These are phyloP conservation scores for Macropodus opercularis DNA, from an alignment of 2,797 vertebrate species.

Conservation along the genomic window DNA sequence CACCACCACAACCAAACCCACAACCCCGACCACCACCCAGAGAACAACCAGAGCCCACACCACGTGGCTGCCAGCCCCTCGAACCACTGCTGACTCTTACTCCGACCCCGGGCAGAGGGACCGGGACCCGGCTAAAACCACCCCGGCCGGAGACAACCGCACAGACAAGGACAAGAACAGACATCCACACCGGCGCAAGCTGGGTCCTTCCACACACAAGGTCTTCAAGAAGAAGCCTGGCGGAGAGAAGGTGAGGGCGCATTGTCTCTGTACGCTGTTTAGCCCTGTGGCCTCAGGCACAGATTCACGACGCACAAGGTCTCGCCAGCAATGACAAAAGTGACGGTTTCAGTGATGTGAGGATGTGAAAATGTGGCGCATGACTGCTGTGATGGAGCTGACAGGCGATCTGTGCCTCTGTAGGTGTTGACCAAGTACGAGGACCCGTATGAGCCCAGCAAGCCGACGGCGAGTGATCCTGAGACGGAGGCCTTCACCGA, in stretches of 20 bases:
- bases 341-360: too few relatives aligned
- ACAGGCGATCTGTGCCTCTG: neutral
- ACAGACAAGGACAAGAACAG: conserved; percentile 85
- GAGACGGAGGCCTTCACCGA: conserved; percentile 77
- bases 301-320: too few relatives aligned
- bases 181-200: conserved; percentile 68
- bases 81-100: conserved; percentile 78
- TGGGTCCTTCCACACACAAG: conserved; percentile 80
- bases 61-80: conserved; percentile 69
- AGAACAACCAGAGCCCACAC: conserved; percentile 78
- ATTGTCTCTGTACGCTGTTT: neutral
- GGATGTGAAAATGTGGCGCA: too few relatives aligned
- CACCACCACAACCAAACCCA: conserved; percentile 49
- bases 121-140: conserved; percentile 78
- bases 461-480: conserved; percentile 75
- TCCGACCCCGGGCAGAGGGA: conserved; percentile 81
- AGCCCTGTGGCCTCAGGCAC: too few relatives aligned
- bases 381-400: neutral
- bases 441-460: conserved; percentile 83
- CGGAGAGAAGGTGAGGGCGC: conserved; percentile 64
- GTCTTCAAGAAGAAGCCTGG: conserved; percentile 81
- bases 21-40: conserved; percentile 79
- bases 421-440: conserved; percentile 89
- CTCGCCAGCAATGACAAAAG: too few relatives aligned
- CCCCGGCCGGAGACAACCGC: conserved; percentile 86